phyloP scores from a whole-genome alignment of 2,888 invertebrate genomes.

The Andrena praecox region DNA sequence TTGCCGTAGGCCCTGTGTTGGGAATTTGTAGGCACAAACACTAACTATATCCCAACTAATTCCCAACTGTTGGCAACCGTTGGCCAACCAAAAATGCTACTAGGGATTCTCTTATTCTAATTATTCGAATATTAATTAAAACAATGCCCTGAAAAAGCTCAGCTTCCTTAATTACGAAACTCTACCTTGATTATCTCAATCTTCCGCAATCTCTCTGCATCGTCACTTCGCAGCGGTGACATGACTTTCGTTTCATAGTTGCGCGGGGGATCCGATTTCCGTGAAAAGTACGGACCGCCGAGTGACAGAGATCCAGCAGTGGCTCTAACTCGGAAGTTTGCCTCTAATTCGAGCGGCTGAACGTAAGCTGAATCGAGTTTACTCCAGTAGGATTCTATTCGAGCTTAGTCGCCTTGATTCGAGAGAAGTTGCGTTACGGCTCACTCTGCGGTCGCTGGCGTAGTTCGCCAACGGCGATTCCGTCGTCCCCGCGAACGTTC shows the following conservation, averaged over 20 bases:
- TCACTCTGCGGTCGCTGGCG: constrained; percentile 32
- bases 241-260: constrained; percentile 2
- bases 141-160: too few species aligned
- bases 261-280: neutral
- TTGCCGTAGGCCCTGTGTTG: too few species aligned
- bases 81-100: too few species aligned
- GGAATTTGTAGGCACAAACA: too few species aligned
- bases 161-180: too few species aligned
- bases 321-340: constrained; percentile 22
- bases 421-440: constrained; percentile 51
- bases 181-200: too few species aligned
- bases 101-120: too few species aligned
- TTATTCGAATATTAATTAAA: too few species aligned
- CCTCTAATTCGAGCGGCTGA: constrained; percentile 26
- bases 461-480: constrained; percentile 46
- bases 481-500: constrained; percentile 55
- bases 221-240: neutral
- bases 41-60: too few species aligned
- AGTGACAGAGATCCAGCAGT: constrained; percentile 35
- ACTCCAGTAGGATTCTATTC: constrained; percentile 29
- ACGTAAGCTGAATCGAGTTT: constrained; percentile 54
- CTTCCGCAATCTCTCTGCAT: too few species aligned
- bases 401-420: constrained; percentile 38
- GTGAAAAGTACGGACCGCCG: constrained; percentile 2
- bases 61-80: too few species aligned